Percentiles rank a stretch among this genome's conserved stretches.
These are phyloP conservation scores for Mastigias papua DNA, from an alignment of 30 jellyfish, hydroid and myxozoan genomes.

Conservation along the genomic window DNA sequence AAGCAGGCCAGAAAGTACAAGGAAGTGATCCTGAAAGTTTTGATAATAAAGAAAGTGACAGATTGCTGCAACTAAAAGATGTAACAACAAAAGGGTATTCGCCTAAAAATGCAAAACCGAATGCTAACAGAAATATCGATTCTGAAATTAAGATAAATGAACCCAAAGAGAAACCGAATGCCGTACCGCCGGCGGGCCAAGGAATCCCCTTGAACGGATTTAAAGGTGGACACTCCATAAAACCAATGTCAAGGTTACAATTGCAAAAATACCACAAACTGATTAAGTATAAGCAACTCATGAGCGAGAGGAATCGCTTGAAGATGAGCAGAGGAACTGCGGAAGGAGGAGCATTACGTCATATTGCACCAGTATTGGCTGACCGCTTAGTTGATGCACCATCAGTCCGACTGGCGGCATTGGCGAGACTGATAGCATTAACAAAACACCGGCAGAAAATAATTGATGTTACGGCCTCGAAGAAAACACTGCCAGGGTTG, in stretches of 20 bases:
- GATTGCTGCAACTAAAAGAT: conserved; percentile 66
- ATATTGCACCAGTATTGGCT: conserved; percentile 55
- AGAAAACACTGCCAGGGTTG: conserved; percentile 53
- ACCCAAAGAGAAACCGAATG: not conserved
- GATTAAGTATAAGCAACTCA: conserved; percentile 23
- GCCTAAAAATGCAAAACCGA: not conserved
- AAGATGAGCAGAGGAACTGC: not conserved
- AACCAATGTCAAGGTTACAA: conserved; percentile 56
- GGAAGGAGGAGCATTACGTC: conserved; percentile 59
- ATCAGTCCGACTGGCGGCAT: conserved; percentile 60
- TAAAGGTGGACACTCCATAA: conserved; percentile 16
- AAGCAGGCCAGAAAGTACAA: conserved; percentile 2
- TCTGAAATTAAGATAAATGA: not conserved
- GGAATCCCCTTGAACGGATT: conserved; percentile 40
- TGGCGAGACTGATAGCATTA: conserved; percentile 59
- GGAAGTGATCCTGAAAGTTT: conserved; percentile 29
- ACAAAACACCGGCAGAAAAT: conserved; percentile 49
- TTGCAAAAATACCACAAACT: conserved; percentile 34
- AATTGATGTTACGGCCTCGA: conserved; percentile 75
- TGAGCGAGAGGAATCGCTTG: conserved; percentile 19
- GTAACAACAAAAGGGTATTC: conserved; percentile 27
- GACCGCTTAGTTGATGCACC: conserved; percentile 57
- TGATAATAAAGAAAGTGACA: conserved; percentile 23
- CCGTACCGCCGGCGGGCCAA: conserved; percentile 80
- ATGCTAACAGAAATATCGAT: not conserved